Conservation (phyloP, 2,888 invertebrate genomes). For the Ganaspis brasiliensis region DNA sequence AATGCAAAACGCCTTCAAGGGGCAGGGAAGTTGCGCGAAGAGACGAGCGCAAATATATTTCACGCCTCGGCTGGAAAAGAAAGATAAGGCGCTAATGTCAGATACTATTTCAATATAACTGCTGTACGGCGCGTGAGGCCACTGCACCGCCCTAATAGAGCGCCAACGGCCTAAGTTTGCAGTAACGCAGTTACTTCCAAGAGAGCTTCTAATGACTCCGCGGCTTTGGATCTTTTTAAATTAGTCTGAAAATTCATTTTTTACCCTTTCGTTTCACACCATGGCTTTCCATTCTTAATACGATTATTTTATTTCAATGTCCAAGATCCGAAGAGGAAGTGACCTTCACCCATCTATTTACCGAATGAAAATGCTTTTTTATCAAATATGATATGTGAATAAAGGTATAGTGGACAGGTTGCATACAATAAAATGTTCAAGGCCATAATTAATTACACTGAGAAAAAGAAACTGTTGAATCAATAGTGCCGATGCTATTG, state of each 20-base stretch:
- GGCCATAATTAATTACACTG: too few relatives aligned
- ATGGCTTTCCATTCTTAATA: too few relatives aligned
- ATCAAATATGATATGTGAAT: too few relatives aligned
- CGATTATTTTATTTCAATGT: too few relatives aligned
- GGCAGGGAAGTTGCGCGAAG: conserved; percentile 51
- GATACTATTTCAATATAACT: conserved; percentile 71
- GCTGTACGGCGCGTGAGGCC: conserved; percentile 39
- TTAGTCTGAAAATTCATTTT: neutral
- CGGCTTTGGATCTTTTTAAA: neutral
- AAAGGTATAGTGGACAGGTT: too few relatives aligned
- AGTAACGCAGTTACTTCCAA: neutral
- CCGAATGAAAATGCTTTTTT: too few relatives aligned
- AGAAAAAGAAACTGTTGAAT: too few relatives aligned
- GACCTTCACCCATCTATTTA: too few relatives aligned
- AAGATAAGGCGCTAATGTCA: conserved; percentile 75
- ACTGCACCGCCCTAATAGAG: conserved; percentile 36
- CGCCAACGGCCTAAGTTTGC: conserved; percentile 21
- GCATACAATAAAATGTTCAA: too few relatives aligned
- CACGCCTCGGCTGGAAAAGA: conserved; percentile 67
- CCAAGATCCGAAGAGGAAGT: too few relatives aligned
- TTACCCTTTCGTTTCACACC: neutral
- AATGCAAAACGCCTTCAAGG: conserved; percentile 65
- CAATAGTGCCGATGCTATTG: too few relatives aligned
- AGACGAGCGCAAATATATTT: conserved; percentile 63
- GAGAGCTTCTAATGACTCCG: too few relatives aligned